Evolutionary conservation across 2,113 vertebrate genomes (phyloP).

Genomic region (Myrmecophaga tridactyla): DNA sequence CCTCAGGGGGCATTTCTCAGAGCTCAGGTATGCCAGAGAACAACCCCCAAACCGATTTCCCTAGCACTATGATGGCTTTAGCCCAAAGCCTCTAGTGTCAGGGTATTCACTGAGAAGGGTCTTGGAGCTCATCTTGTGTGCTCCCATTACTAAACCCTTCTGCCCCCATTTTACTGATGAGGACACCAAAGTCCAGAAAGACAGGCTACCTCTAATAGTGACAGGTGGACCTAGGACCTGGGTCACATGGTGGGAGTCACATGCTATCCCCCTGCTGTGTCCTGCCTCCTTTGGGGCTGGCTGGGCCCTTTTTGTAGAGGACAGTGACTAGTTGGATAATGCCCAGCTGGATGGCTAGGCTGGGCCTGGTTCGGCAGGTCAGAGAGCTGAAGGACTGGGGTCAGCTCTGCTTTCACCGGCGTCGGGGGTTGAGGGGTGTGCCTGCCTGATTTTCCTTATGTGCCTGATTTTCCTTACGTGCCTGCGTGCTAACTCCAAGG

Average conservation of each 20-base stretch:
- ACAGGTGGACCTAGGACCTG: too few relatives aligned
- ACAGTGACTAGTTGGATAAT: not conserved
- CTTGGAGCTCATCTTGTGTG: not conserved
- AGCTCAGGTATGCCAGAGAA: not conserved
- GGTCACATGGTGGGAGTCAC: not conserved
- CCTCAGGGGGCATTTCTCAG: not conserved
- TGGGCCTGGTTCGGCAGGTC: not conserved
- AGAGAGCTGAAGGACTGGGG: not conserved
- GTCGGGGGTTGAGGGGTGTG: not conserved
- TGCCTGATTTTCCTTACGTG: accelerated
- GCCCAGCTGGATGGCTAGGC: not conserved
- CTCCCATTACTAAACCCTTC: too few relatives aligned
- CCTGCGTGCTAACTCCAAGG: not conserved
- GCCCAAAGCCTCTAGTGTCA: not conserved
- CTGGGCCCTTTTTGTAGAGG: not conserved
- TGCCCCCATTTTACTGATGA: not conserved
- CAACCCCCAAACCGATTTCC: not conserved
- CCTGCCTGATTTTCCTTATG: not conserved
- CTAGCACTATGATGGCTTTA: not conserved
- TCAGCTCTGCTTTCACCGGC: not conserved
- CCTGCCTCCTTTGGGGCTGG: not conserved
- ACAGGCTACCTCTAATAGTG: accelerated
- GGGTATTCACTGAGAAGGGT: not conserved
- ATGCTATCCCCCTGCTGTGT: not conserved
- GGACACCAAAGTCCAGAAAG: not conserved